Evolutionary conservation across 2,888 invertebrate species (phyloP).

Genomic region (Chaetogeoica ovagalla): DNA sequence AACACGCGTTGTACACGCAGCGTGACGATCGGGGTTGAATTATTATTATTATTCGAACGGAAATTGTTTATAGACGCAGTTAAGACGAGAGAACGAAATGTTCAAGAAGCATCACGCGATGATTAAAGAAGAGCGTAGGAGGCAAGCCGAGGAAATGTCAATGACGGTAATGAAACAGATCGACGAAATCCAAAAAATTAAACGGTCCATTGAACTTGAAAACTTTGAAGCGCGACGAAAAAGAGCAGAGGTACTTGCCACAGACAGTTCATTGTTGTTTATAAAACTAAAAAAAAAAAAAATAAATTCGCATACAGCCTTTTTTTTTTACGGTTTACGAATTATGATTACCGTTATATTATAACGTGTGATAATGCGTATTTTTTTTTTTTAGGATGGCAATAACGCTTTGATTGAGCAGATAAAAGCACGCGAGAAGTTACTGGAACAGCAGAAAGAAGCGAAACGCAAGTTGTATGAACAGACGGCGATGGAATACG

Average conservation of each 20-base stretch:
- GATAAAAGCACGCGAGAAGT: not conserved
- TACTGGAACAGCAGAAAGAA: constrained; percentile 10
- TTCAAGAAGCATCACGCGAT: constrained; percentile 18
- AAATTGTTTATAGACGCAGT: not conserved
- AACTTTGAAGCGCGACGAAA: constrained; percentile 3
- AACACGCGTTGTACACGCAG: too few species aligned
- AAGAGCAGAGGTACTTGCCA: constrained; percentile 1
- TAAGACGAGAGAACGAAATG: constrained; percentile 11
- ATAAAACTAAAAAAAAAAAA: too few species aligned
- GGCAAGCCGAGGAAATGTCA: constrained; percentile 4
- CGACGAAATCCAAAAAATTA: constrained; percentile 18
- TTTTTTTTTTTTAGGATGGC: not conserved
- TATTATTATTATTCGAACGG: too few species aligned
- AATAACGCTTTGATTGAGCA: constrained; percentile 17
- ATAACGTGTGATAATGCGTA: not conserved
- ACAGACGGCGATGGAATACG: not conserved
- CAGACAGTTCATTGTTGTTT: not conserved
- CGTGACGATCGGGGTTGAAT: too few species aligned
- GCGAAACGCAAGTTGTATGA: not conserved
- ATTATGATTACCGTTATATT: too few species aligned
- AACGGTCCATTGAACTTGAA: not conserved
- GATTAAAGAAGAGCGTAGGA: constrained; percentile 34
- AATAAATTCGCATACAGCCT: too few species aligned
- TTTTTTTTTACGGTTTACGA: too few species aligned
- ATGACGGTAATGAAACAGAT: constrained; percentile 1